These are phyloP conservation scores for Indicator maculatus DNA, from an alignment of 2,113 vertebrate genomes.

Conservation along the genomic window DNA sequence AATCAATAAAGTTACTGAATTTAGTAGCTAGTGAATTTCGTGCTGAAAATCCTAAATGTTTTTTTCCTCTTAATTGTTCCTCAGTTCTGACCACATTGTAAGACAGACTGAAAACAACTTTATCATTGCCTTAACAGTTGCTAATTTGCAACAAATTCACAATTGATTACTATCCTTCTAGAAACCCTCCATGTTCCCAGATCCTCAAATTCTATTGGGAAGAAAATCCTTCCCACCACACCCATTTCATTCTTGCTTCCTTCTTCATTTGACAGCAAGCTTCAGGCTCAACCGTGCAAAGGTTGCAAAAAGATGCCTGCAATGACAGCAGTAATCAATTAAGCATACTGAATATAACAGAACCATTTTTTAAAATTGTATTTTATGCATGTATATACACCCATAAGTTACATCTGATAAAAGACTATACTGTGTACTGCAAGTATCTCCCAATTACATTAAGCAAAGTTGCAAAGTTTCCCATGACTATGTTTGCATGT, in stretches of 20 bases:
- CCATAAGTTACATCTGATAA: not conserved
- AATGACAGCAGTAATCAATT: not conserved
- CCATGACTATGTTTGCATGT: slow-evolving; percentile 37
- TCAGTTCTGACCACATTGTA: not conserved
- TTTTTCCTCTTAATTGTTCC: not conserved
- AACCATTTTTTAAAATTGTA: not conserved
- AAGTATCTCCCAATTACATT: slow-evolving; percentile 22
- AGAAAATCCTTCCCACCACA: not conserved
- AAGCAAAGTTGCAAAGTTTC: slow-evolving; percentile 44
- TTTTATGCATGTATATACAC: not conserved
- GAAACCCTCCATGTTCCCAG: rapidly evolving
- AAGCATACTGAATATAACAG: not conserved
- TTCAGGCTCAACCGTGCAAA: not conserved
- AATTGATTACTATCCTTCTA: not conserved
- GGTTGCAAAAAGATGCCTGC: not conserved
- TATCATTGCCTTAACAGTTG: not conserved
- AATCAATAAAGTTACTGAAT: not conserved
- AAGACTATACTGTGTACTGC: not conserved
- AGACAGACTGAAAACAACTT: not conserved
- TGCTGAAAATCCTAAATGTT: not conserved
- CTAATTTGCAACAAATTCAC: not conserved
- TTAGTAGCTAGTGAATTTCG: not conserved
- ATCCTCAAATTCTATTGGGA: not conserved
- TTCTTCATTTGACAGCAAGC: not conserved
- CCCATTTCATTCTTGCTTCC: not conserved